Conservation (phyloP, 1,140 invertebrate species). For the Papilio glaucus region DNA sequence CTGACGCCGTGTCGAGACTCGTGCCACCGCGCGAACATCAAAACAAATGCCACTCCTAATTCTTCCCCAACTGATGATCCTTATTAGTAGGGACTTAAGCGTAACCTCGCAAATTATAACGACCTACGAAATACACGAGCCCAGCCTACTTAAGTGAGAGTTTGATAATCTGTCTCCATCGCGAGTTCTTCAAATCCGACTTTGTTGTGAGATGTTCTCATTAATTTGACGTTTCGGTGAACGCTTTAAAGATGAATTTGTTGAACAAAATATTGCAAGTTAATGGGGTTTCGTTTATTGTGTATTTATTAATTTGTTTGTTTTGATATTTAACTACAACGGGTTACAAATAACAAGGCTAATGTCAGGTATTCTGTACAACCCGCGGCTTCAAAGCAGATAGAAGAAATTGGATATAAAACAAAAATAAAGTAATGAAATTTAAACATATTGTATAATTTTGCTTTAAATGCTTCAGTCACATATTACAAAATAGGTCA, state of each 20-base stretch:
- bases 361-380: too few species aligned
- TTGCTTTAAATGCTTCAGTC: too few species aligned
- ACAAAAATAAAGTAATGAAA: too few species aligned
- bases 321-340: neutral
- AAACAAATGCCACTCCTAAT: constrained; percentile 74
- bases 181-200: constrained; percentile 57
- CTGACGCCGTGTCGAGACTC: constrained; percentile 33
- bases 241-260: constrained; percentile 30
- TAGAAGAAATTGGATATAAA: too few species aligned
- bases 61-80: constrained; percentile 74
- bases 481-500: too few species aligned
- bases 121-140: constrained; percentile 64
- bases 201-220: constrained; percentile 50
- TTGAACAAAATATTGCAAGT: neutral
- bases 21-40: constrained; percentile 64
- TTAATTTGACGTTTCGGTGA: constrained; percentile 41
- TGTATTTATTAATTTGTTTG: neutral
- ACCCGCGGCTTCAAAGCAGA: too few species aligned
- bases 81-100: constrained; percentile 78
- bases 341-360: too few species aligned
- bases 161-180: constrained; percentile 75
- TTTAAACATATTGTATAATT: too few species aligned
- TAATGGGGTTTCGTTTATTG: neutral
- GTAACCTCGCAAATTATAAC: constrained; percentile 79
- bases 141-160: constrained; percentile 66